phyloP scores from a whole-genome alignment of 1,140 invertebrate species.

The Drosophila auraria region DNA sequence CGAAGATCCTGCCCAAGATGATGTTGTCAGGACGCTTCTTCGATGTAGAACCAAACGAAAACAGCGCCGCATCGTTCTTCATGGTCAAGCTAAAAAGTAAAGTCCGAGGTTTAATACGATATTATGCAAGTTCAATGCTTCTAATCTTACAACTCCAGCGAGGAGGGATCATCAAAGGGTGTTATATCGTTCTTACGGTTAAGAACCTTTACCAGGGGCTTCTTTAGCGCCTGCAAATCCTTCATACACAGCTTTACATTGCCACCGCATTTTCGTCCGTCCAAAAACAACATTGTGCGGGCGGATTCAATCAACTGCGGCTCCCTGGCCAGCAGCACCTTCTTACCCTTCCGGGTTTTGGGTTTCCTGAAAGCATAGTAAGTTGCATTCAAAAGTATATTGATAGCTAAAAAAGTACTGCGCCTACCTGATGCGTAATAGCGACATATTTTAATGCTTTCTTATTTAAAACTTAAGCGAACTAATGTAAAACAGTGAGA shows the following conservation, averaged over 20 bases:
- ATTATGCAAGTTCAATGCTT: neutral
- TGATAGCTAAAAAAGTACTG: neutral
- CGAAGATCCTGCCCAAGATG: slow-evolving; percentile 94
- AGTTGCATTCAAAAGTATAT: neutral
- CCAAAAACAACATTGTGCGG: slow-evolving; percentile 94
- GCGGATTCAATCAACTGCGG: slow-evolving; percentile 95
- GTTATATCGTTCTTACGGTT: slow-evolving; percentile 93
- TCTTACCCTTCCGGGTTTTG: slow-evolving; percentile 95
- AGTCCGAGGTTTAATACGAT: neutral
- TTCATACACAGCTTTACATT: slow-evolving; percentile 91
- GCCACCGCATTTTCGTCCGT: slow-evolving; percentile 94
- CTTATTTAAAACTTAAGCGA: slow-evolving; percentile 11
- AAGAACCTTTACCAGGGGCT: slow-evolving; percentile 92
- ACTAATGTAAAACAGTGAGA: slow-evolving; percentile 22
- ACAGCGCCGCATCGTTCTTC: slow-evolving; percentile 95
- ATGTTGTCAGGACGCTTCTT: slow-evolving; percentile 98
- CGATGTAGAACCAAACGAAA: slow-evolving; percentile 95
- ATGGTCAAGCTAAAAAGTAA: slow-evolving; percentile 88
- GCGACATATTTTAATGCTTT: slow-evolving; percentile 63
- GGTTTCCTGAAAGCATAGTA: slow-evolving; percentile 88
- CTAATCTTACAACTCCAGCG: slow-evolving; percentile 90
- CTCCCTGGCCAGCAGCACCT: slow-evolving; percentile 91
- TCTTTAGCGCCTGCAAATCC: slow-evolving; percentile 95
- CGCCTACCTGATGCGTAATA: slow-evolving; percentile 74
- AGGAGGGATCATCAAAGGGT: slow-evolving; percentile 93